These are phyloP conservation scores for Amphimallon solstitiale DNA, from an alignment of 2,888 invertebrate genomes.

Conservation along the genomic window DNA sequence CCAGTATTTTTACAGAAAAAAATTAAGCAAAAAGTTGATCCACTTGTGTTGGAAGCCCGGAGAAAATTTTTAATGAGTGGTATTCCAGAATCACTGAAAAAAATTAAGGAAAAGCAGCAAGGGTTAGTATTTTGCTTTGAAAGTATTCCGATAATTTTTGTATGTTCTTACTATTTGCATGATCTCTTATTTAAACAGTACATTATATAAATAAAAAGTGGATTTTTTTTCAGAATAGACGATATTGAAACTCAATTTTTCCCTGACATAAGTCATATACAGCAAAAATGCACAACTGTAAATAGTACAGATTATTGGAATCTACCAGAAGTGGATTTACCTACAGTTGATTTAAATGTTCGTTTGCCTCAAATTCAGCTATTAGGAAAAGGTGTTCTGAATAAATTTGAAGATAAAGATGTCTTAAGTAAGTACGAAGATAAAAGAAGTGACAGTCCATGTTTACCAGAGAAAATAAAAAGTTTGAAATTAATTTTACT, in stretches of 20 bases:
- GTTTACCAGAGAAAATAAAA: constrained; percentile 48
- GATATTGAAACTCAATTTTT: constrained; percentile 66
- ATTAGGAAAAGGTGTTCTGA: constrained; percentile 26
- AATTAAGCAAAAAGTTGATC: constrained; percentile 69
- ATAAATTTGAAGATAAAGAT: background rate
- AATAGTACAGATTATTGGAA: constrained; percentile 55
- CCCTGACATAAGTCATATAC: constrained; percentile 73
- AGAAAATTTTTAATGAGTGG: constrained; percentile 77
- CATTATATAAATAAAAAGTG: too few species aligned
- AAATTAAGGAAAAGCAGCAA: constrained; percentile 66
- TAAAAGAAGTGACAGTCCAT: constrained; percentile 34
- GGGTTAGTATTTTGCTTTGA: constrained; percentile 46
- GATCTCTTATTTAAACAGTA: too few species aligned
- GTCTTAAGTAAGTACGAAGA: too few species aligned
- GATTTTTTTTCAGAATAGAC: constrained; percentile 48
- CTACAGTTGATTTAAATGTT: constrained; percentile 33
- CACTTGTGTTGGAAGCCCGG: constrained; percentile 70
- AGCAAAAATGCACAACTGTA: constrained; percentile 62
- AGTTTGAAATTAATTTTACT: constrained; percentile 62
- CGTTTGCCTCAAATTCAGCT: constrained; percentile 13
- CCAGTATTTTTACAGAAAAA: constrained; percentile 72
- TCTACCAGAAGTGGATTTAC: constrained; percentile 52
- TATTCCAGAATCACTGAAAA: constrained; percentile 73
- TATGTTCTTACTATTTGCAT: too few species aligned
- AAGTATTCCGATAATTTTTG: too few species aligned